Percentiles rank a stretch among this genome's conserved stretches.
Conservation (phyloP, 1,140 invertebrate species). For the Drosophila dunni region DNA sequence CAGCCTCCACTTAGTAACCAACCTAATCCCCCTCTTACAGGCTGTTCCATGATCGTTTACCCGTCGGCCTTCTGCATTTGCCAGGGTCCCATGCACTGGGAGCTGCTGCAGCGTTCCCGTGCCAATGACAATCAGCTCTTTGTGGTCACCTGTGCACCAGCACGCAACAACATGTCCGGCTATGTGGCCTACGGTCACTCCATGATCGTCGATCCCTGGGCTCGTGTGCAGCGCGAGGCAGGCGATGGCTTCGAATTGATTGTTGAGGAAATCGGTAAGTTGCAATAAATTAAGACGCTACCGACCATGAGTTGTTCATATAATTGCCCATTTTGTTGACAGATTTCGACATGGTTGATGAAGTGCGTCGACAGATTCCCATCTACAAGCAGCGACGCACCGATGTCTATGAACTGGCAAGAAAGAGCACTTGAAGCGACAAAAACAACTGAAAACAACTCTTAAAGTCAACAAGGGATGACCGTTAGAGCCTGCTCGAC, state of each 20-base stretch:
- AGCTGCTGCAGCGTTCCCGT: conserved; percentile 91
- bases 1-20: no score
- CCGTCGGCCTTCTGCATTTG: conserved; percentile 98
- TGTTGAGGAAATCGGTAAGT: conserved; percentile 88
- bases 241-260: conserved; percentile 90
- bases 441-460: conserved; percentile 32
- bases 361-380: conserved; percentile 93
- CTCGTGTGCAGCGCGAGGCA: conserved; percentile 89
- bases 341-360: conserved; percentile 91
- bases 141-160: conserved; percentile 91
- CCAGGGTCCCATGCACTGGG: conserved; percentile 97
- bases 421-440: conserved; percentile 9
- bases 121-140: conserved; percentile 95
- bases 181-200: conserved; percentile 97
- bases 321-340: conserved; percentile 72
- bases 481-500: not conserved
- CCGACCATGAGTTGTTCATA: not conserved
- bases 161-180: conserved; percentile 88
- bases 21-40: conserved; percentile 79
- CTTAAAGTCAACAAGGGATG: not conserved
- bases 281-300: not conserved
- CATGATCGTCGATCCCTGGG: conserved; percentile 95
- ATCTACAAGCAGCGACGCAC: conserved; percentile 90
- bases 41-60: conserved; percentile 93
- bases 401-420: conserved; percentile 89